Evolutionary conservation across 2,888 invertebrate genomes (phyloP), one percentile per base, ranked within the genome.

Genomic region (Clusia tigrina): DNA sequence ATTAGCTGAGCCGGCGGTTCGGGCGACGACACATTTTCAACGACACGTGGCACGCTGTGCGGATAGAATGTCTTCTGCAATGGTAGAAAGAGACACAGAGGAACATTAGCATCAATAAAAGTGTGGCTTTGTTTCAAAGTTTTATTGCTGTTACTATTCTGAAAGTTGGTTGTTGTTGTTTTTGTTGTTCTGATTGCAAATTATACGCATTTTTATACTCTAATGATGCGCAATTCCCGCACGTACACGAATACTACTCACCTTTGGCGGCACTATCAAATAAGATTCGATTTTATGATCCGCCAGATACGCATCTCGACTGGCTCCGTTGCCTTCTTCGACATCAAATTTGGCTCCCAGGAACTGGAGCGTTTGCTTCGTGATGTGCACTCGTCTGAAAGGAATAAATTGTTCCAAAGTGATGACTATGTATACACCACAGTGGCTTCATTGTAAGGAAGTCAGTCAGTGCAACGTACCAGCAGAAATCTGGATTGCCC

Each of bases 241-340:
- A 48, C 42, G 6, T 32, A 9, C 6, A 32, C 6, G 32, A 12
- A 6, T 2, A 38, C 9, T 6, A 70, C 85, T 85, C 85, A 93
- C 93, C 87, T 90, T 90, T 1, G 93, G 92, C 32, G 94, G 93
- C 58, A 94, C 85, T 71, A 95, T 95, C 57, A 95, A 89, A 82
- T 88, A 95, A 0, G 95, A 93, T 80, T 95, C 94, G 62, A 95
- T 89, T 85, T 94, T 94, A 79, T 94, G 95, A 76, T 95, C 94
- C 5, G 93, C 92, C 60, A 95, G 85, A 83, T 95, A 94, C 2
- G 89, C 88, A 78, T 95, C 94, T 60, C 94, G 86, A n/a, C 89
- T 88, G 0, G 87, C 88, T 0, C 95, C 95, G 65, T 93, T 90
- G 0, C 95, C 94, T 0, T 92, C 90, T 76, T 95, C 95, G 63